Conservation (phyloP, 2,888 invertebrate species). For the Eilema sororculum region DNA sequence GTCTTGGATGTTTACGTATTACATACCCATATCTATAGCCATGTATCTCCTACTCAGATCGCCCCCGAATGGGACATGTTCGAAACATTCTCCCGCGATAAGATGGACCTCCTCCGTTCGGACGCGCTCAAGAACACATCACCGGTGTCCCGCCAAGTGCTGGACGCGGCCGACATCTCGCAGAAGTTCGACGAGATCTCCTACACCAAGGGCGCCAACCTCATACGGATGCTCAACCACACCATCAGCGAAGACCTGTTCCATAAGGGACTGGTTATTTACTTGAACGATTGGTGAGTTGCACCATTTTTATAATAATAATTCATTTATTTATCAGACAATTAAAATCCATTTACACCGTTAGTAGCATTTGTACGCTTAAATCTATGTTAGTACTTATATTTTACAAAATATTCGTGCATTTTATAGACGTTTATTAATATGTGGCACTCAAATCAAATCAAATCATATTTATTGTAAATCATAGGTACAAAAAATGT, state of each 20-base stretch:
- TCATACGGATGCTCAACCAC: conserved; percentile 88
- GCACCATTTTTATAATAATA: no score
- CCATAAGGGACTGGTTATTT: conserved; percentile 82
- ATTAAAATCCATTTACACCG: no score
- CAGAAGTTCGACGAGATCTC: conserved; percentile 88
- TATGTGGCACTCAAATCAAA: no score
- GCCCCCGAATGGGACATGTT: conserved; percentile 86
- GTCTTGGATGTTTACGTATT: no score
- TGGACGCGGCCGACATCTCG: conserved; percentile 85
- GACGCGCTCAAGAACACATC: conserved; percentile 87
- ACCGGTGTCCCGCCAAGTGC: conserved; percentile 83
- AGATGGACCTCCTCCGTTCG: conserved; percentile 83
- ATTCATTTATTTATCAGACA: no score
- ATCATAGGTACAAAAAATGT: no score
- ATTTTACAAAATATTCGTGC: no score
- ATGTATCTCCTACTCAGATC: conserved; percentile 70
- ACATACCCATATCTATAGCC: background rate
- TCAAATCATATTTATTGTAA: no score
- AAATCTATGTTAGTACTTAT: no score
- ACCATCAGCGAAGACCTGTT: conserved; percentile 84
- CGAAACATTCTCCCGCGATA: conserved; percentile 84
- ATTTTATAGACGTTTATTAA: no score
- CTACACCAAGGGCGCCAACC: conserved; percentile 86
- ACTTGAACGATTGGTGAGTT: conserved; percentile 86
- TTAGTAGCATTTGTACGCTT: no score